Percentiles rank a stretch among this genome's conserved stretches.
Conservation (phyloP, 2,888 invertebrate genomes). For the Dynastes hyllus region DNA sequence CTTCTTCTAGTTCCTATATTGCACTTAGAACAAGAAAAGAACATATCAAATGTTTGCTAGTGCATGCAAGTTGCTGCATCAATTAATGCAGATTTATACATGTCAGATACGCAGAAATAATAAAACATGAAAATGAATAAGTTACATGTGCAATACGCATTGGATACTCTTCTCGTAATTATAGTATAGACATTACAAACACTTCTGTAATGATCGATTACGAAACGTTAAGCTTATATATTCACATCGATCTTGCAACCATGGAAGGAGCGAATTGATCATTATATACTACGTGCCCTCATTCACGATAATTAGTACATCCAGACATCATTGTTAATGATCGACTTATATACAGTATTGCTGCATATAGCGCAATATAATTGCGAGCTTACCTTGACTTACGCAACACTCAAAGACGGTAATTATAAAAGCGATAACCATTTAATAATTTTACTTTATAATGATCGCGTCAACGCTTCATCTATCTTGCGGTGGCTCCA, state of each 20-base stretch:
- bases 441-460: constrained; percentile 2
- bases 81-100: no score
- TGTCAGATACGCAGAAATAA: no score
- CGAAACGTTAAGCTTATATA: background rate
- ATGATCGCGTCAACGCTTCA: background rate
- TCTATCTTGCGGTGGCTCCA: background rate
- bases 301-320: constrained; percentile 13
- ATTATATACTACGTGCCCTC: background rate
- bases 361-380: background rate
- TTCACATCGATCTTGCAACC: background rate
- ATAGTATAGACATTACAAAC: constrained; percentile 2
- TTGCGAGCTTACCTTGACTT: constrained; percentile 14
- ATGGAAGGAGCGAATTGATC: background rate
- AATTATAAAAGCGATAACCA: constrained; percentile 20
- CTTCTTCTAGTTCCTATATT: no score
- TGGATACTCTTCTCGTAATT: background rate
- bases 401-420: background rate
- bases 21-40: no score
- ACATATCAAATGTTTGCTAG: no score
- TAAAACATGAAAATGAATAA: no score
- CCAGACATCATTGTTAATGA: constrained; percentile 32
- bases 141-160: background rate
- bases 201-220: background rate
- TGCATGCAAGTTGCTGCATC: no score
- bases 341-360: background rate